These are phyloP conservation scores for Halisarca cf. caerulea DNA, from an alignment of 37 sponge, comb jelly and placozoan species.

Conservation along the genomic window DNA sequence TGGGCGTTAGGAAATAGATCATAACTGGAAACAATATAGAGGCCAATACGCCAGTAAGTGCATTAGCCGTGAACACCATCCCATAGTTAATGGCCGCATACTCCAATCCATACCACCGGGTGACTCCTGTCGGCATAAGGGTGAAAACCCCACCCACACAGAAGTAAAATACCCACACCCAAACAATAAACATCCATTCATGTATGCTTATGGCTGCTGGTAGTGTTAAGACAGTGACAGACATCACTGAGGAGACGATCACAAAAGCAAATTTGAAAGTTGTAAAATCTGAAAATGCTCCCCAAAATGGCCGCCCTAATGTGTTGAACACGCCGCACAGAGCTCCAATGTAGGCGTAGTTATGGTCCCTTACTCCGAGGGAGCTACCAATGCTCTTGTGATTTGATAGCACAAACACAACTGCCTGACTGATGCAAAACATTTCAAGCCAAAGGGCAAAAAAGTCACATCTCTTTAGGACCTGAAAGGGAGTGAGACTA, in stretches of 20 bases:
- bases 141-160: constrained; percentile 85
- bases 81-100: constrained; percentile 78
- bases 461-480: constrained; percentile 67
- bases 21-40: constrained; percentile 28
- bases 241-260: constrained; percentile 35
- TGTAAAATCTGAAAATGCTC: constrained; percentile 53
- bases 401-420: constrained; percentile 46
- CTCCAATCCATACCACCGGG: constrained; percentile 67
- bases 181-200: constrained; percentile 55
- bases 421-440: constrained; percentile 47
- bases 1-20: not conserved
- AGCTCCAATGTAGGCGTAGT: constrained; percentile 49
- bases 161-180: constrained; percentile 82
- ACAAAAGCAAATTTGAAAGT: constrained; percentile 69
- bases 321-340: constrained; percentile 65
- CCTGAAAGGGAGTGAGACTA: constrained; percentile 57
- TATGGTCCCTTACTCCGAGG: constrained; percentile 49
- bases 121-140: constrained; percentile 68
- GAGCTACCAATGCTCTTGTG: constrained; percentile 58
- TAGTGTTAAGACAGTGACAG: constrained; percentile 41
- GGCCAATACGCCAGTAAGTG: constrained; percentile 35
- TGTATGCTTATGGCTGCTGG: constrained; percentile 13
- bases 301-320: constrained; percentile 77
- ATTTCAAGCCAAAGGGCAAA: constrained; percentile 83
- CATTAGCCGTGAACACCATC: constrained; percentile 63